Conservation (phyloP, 2,113 vertebrate species). For the Sigmodon hispidus region DNA sequence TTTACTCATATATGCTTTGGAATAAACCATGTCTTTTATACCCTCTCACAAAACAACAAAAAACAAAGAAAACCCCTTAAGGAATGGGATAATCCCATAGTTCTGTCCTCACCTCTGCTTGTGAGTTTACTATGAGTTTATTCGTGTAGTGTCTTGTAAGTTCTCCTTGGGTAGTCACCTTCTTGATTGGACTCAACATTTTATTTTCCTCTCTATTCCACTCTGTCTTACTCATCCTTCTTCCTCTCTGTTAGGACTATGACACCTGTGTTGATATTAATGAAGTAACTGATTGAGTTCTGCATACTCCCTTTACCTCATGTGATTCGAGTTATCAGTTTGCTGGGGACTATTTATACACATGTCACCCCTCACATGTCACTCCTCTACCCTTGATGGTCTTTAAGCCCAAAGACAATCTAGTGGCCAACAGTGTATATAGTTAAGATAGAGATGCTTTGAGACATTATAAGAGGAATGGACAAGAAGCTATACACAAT, state of each 20-base stretch:
- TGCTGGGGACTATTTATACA: neutral
- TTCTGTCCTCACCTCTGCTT: no score
- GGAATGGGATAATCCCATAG: neutral
- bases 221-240: conserved; percentile 16
- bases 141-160: neutral
- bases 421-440: conserved; percentile 7
- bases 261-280: neutral
- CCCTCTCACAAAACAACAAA: no score
- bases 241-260: neutral
- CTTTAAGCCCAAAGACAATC: neutral
- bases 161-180: neutral
- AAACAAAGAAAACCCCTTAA: neutral
- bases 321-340: neutral
- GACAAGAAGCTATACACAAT: neutral
- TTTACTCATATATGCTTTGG: neutral
- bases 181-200: conserved; percentile 6
- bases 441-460: neutral
- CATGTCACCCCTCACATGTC: neutral
- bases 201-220: neutral
- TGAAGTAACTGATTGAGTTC: conserved; percentile 18
- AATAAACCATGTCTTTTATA: neutral
- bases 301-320: neutral
- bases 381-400: neutral
- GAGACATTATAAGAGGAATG: neutral
- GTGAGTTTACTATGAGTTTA: neutral